Evolutionary conservation across 2,113 vertebrate genomes (phyloP).

Genomic region (Piliocolobus tephrosceles): DNA sequence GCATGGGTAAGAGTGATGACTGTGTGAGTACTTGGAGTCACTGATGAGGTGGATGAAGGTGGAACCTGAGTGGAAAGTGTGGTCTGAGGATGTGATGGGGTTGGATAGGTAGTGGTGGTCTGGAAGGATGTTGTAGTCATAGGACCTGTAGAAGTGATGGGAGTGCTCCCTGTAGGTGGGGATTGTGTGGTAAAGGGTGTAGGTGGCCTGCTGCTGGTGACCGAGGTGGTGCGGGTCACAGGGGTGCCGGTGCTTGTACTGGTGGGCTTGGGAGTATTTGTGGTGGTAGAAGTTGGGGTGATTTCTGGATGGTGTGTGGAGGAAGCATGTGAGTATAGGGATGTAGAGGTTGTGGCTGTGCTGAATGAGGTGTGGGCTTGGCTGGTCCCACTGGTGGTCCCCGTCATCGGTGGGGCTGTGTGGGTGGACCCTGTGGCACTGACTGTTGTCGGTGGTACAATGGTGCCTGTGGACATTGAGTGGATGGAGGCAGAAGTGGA

Average conservation of each 20-base stretch:
- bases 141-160: accelerated
- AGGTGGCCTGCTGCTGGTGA: accelerated
- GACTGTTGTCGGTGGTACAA: accelerated
- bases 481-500: no score
- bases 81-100: no score
- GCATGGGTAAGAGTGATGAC: accelerated
- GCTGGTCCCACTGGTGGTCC: not conserved
- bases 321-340: accelerated
- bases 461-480: no score
- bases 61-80: no score
- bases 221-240: accelerated
- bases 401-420: accelerated
- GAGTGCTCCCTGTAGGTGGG: accelerated
- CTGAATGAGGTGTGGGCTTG: accelerated
- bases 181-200: accelerated
- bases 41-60: no score
- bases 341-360: accelerated
- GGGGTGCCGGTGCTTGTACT: accelerated
- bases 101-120: not conserved
- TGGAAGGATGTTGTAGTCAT: accelerated
- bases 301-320: accelerated
- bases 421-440: accelerated
- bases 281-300: accelerated
- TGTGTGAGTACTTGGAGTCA: no score
- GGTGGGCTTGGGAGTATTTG: accelerated